These are phyloP conservation scores for Chlorospingus semifuscus DNA, from an alignment of 2,797 vertebrate genomes.

Conservation along the genomic window DNA sequence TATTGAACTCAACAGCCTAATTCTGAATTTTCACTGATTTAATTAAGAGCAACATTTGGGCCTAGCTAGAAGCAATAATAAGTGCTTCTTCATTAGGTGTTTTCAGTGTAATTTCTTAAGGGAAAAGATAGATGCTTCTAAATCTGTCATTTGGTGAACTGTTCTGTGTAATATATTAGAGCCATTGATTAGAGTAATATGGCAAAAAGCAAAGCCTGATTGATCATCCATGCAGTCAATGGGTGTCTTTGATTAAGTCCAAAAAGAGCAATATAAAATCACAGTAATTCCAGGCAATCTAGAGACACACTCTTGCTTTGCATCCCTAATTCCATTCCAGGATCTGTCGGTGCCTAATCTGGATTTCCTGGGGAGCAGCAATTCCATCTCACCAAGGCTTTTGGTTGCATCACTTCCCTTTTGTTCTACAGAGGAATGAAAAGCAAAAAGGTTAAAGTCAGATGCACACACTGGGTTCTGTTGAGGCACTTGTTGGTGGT, in stretches of 20 bases:
- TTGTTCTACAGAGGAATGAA: neutral
- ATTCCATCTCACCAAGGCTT: neutral
- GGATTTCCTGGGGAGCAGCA: constrained; percentile 1
- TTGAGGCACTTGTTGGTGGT: neutral
- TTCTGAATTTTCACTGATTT: constrained; percentile 59
- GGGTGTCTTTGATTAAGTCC: constrained; percentile 46
- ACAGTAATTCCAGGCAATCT: constrained; percentile 54
- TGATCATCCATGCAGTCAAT: constrained; percentile 45
- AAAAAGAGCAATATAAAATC: constrained; percentile 68
- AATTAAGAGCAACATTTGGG: constrained; percentile 57
- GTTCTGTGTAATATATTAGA: constrained; percentile 71
- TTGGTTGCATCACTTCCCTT: neutral
- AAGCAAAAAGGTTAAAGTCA: neutral
- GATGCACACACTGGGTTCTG: accelerated
- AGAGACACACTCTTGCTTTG: constrained; percentile 48
- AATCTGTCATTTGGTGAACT: constrained; percentile 69
- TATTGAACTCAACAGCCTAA: constrained; percentile 32
- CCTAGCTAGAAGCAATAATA: constrained; percentile 46
- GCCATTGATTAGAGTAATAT: constrained; percentile 71
- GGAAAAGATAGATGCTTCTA: constrained; percentile 55
- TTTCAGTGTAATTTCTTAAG: constrained; percentile 67
- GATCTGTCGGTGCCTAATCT: constrained; percentile 45
- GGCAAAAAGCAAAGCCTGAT: constrained; percentile 72
- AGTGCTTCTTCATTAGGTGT: constrained; percentile 62
- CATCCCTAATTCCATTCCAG: constrained; percentile 4